Conservation (phyloP, 2,797 vertebrate genomes). For the Centropyge bicolor region DNA sequence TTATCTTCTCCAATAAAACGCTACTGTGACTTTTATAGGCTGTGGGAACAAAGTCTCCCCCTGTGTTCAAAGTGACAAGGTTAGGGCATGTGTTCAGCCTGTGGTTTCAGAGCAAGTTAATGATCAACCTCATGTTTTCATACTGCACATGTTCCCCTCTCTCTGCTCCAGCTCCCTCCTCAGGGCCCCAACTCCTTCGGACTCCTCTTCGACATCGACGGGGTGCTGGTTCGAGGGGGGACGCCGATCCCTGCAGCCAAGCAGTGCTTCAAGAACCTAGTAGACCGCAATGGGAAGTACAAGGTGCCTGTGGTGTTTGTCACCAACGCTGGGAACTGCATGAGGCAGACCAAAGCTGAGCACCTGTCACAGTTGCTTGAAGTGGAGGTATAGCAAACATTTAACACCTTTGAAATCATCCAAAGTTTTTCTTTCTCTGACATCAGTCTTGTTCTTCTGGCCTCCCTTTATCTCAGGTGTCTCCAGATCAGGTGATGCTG, state of each 20-base stretch:
- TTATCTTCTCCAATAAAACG: not conserved
- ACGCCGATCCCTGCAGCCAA: slow-evolving; percentile 91
- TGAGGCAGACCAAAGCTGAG: slow-evolving; percentile 89
- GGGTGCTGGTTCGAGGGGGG: slow-evolving; percentile 93
- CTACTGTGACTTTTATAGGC: not conserved
- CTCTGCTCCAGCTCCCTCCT: slow-evolving; percentile 27
- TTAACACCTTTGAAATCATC: not conserved
- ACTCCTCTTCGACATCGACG: slow-evolving; percentile 96
- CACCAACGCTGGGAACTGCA: slow-evolving; percentile 95
- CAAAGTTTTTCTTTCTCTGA: not conserved
- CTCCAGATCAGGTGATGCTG: slow-evolving; percentile 93
- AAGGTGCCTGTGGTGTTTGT: slow-evolving; percentile 95
- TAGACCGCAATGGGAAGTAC: slow-evolving; percentile 87
- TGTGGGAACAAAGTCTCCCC: slow-evolving; percentile 33
- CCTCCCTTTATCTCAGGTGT: slow-evolving; percentile 85
- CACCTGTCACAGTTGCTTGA: slow-evolving; percentile 90
- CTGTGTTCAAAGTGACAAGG: not conserved
- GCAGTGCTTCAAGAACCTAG: slow-evolving; percentile 89
- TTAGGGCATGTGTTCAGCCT: not conserved
- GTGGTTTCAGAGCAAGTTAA: slow-evolving; percentile 40
- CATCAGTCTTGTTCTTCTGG: not conserved
- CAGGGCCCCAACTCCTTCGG: slow-evolving; percentile 86
- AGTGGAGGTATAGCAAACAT: slow-evolving; percentile 86
- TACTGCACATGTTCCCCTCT: not conserved
- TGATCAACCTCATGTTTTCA: slow-evolving; percentile 41